Evolutionary conservation across 2,113 vertebrate species (phyloP), one percentile per base, ranked within the genome.

Genomic region (Tetrao urogallus): DNA sequence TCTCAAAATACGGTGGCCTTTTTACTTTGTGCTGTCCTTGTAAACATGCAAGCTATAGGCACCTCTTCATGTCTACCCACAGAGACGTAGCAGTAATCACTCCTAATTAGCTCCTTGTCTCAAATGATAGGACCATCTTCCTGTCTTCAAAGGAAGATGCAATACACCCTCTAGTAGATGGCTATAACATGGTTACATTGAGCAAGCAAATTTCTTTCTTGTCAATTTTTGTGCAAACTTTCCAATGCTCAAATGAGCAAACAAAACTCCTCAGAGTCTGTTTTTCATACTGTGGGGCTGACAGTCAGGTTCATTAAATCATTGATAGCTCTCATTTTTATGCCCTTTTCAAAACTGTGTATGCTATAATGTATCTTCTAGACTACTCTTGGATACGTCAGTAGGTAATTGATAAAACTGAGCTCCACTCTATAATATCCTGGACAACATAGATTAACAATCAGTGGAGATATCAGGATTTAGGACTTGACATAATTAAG

Each of bases 1-100:
- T 42, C 5, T 3, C 5, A 63, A 25, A 13, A 4, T 3, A 25
- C 6, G 11, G 28, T 88, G 60, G 20, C 6, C 32, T 71, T 63
- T 52, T 54, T 4, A n/a, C 8, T 25, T 61, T 47, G 48, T 91
- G 13, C 34, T 64, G 11, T 61, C 34, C 52, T 50, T 43, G 3
- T 43, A 14, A 36, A 11, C 15, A 3, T 36, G 60, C 13, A 3
- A 34, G 40, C 50, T 36, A 10, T 11, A n/a, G 38, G 10, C 7
- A n/a, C 0, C 11, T 58, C 24, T 34, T 52, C 21, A 71, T 5
- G 0, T 28, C 17, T 42, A 0, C 32, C 34, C 11, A 24, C 20
- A 8, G 10, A 65, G 50, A 47, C 5, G 20, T 7, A 36, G 15
- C 6, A 71, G 20, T 5, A 43, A 22, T 34, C 21, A 28, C 25